Evolutionary conservation across 2,113 vertebrate species (phyloP).

Genomic region (Hystrix cristata): DNA sequence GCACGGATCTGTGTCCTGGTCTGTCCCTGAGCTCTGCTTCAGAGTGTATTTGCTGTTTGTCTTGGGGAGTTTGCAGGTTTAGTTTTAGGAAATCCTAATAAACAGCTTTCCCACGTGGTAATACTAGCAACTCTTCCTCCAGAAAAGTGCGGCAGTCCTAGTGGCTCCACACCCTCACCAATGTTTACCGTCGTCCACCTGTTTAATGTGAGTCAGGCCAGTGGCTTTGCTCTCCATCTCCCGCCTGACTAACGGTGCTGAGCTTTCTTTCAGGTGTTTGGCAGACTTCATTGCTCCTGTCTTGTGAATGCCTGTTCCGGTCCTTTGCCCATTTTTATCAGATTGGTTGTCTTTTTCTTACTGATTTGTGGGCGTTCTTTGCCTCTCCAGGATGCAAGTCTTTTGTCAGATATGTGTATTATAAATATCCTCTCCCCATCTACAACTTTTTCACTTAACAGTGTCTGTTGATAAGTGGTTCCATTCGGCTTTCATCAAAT

Average conservation of each 20-base stretch:
- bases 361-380: neutral
- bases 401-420: neutral
- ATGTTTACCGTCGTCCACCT: neutral
- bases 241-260: neutral
- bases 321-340: neutral
- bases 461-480: neutral
- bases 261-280: neutral
- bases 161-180: neutral
- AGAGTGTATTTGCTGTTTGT: neutral
- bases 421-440: neutral
- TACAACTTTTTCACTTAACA: neutral
- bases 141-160: neutral
- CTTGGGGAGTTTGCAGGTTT: neutral
- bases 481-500: neutral
- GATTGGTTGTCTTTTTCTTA: neutral
- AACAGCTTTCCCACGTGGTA: neutral
- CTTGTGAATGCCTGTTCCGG: neutral
- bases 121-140: neutral
- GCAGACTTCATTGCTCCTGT: neutral
- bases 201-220: neutral
- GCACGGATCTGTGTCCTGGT: accelerated
- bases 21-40: neutral
- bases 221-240: neutral
- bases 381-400: neutral
- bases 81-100: neutral